These are phyloP conservation scores for Fragum sueziense DNA, from an alignment of 2,888 invertebrate species.

Conservation along the genomic window DNA sequence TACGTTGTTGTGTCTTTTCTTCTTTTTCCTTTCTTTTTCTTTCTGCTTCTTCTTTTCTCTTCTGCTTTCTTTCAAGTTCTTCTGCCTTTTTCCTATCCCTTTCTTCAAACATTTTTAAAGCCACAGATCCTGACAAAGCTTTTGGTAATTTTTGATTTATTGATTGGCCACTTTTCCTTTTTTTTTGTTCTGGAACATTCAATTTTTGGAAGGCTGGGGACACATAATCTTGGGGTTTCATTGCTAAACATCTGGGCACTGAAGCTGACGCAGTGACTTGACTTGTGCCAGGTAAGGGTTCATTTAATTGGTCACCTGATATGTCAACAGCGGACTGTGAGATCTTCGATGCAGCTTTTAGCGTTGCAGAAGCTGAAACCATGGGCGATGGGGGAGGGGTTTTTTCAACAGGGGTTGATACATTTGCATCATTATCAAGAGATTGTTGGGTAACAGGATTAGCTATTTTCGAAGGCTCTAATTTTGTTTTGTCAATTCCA, in stretches of 20 bases:
- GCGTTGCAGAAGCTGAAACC: too few species aligned
- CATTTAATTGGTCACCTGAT: too few species aligned
- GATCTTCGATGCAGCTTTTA: too few species aligned
- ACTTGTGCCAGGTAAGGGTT: too few species aligned
- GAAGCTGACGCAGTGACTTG: too few species aligned
- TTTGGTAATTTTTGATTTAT: slow-evolving; percentile 23
- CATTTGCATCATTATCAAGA: background rate
- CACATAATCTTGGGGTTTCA: slow-evolving; percentile 6
- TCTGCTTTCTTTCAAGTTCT: background rate
- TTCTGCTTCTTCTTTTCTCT: slow-evolving; percentile 13
- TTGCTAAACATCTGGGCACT: too few species aligned
- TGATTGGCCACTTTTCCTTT: background rate
- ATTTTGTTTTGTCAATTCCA: slow-evolving; percentile 42
- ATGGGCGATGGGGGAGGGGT: too few species aligned
- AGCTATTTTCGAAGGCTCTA: slow-evolving; percentile 22
- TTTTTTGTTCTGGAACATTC: slow-evolving; percentile 6
- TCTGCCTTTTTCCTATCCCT: slow-evolving; percentile 12
- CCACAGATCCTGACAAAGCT: slow-evolving; percentile 20
- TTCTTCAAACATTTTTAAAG: slow-evolving; percentile 25
- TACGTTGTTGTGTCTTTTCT: background rate
- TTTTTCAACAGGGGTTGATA: too few species aligned
- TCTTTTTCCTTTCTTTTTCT: slow-evolving; percentile 3
- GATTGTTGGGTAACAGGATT: background rate
- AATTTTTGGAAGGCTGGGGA: slow-evolving; percentile 4
- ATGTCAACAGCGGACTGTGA: too few species aligned